Base-by-base conservation (phyloP, 2,797 vertebrate genomes). In the Sciurus vulgaris region DNA sequence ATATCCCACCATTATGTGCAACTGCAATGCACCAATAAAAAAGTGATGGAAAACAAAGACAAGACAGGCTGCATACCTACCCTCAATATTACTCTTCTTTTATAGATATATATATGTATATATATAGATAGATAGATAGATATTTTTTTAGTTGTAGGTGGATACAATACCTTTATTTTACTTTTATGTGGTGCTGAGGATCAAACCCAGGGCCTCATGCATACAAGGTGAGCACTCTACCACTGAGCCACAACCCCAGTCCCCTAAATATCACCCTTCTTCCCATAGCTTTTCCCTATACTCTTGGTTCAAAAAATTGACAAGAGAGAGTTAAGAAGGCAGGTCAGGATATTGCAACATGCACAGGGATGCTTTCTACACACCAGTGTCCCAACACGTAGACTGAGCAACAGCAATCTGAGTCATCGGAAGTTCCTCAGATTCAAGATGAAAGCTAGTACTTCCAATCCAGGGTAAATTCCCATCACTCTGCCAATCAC, bases 311-410 rank as follows among this genome's bases (percentile, higher is more conserved):
- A 89, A 74, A 95, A 61, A 70, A 63, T 0, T 63, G 44, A 94
- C n/a, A 90, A 38, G 44, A 95, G 41, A 72, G 38, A 89, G 5
- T 8, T 7, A 95, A 81, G 69, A 33, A 24, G 44, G 77, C 47
- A 56, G 78, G 67, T 35, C 77, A 85, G 89, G 88, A 83, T 84
- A 51, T 67, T 94, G 79, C 81, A 88, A 88, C 84, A 94, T 10
- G 83, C 38, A 47, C 28, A 91, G 56, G 77, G 61, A 35, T n/a
- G 67, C 77, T 97, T 95, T 97, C 95, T 61, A 44, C 86, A 96
- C 67, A 91, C 38, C 67, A 82, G 82, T 69, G 91, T 86, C 89
- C 92, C 86, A 95, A 94, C 81, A 72, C 4, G 1, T 18, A 35
- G 33, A 59, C 15, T 88, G 61, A 61, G 93, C 79, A 95, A 95